Conservation (phyloP, 2,797 vertebrate genomes). For the Masticophis lateralis region DNA sequence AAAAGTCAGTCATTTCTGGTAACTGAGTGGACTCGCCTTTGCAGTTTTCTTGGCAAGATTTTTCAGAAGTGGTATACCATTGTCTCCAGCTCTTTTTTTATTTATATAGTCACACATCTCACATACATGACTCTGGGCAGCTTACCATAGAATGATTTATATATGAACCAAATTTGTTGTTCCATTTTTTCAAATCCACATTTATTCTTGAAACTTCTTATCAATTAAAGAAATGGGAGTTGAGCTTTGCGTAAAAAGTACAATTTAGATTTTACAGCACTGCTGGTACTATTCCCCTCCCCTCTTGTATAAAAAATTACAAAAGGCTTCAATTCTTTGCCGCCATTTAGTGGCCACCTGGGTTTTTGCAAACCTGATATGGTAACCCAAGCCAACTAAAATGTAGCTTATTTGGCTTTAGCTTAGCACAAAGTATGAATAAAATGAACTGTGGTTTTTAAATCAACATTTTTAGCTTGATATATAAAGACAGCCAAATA, state of each 20-base stretch:
- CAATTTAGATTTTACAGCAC: background rate
- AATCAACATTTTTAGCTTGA: background rate
- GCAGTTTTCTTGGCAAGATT: background rate
- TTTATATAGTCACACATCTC: background rate
- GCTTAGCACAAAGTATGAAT: background rate
- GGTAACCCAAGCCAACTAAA: background rate
- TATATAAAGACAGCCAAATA: background rate
- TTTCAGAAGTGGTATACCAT: background rate
- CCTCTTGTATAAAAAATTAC: background rate
- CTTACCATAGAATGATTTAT: background rate
- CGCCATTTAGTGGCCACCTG: background rate
- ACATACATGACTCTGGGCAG: background rate
- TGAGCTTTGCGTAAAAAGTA: background rate
- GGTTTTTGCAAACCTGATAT: background rate
- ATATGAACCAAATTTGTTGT: background rate
- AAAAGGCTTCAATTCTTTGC: background rate
- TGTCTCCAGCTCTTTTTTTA: background rate
- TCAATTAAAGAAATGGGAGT: background rate
- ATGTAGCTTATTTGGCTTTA: background rate
- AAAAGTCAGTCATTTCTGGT: background rate
- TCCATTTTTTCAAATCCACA: background rate
- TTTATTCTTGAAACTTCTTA: background rate
- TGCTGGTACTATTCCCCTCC: background rate
- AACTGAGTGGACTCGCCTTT: background rate
- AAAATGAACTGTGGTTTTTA: background rate